phyloP scores from a whole-genome alignment of 2,888 invertebrate genomes.

The Rhamnusium bicolor region DNA sequence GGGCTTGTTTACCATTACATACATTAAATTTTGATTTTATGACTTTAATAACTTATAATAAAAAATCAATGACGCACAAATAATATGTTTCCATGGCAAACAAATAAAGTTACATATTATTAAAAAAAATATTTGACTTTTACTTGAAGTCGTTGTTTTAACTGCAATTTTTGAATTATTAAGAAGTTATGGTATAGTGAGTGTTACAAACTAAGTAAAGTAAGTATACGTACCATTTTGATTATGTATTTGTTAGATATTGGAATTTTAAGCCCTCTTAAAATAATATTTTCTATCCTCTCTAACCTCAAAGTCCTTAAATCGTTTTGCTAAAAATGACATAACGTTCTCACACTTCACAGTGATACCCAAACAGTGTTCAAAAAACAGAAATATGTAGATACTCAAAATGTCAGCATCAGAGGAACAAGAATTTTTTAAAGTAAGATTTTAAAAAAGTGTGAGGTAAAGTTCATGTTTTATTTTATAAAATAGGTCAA shows the following conservation, averaged over 20 bases:
- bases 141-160: slow-evolving; percentile 13
- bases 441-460: too few species aligned
- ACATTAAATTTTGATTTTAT: slow-evolving; percentile 11
- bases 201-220: background rate
- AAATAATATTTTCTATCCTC: background rate
- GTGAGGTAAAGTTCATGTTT: too few species aligned
- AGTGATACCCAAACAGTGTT: background rate
- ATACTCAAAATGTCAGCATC: background rate
- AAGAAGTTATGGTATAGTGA: slow-evolving; percentile 24
- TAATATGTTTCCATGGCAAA: slow-evolving; percentile 55
- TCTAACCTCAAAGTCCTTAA: slow-evolving; percentile 11
- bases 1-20: background rate
- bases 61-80: slow-evolving; percentile 32
- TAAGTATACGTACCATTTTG: slow-evolving; percentile 46
- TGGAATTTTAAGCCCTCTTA: background rate
- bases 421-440: too few species aligned
- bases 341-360: background rate
- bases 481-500: too few species aligned
- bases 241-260: background rate
- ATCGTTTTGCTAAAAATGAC: too few species aligned
- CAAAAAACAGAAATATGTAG: background rate
- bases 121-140: slow-evolving; percentile 27
- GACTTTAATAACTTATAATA: background rate
- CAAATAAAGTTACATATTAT: slow-evolving; percentile 43
- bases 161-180: slow-evolving; percentile 15